These are phyloP conservation scores for Heteractis magnifica DNA, from an alignment of 92 coral and sea anemone genomes.

Conservation along the genomic window DNA sequence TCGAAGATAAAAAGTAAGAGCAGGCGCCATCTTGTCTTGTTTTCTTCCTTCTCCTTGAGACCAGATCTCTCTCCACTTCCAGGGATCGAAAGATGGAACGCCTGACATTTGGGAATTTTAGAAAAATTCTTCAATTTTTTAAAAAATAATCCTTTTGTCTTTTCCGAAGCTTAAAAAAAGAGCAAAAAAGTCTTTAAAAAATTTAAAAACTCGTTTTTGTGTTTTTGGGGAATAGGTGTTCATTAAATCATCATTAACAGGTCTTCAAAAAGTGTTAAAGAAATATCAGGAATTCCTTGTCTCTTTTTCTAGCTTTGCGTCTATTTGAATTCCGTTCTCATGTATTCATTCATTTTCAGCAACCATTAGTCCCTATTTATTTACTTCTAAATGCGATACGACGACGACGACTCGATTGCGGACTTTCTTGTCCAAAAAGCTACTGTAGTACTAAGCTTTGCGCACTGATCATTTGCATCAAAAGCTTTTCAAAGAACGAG, in stretches of 20 bases:
- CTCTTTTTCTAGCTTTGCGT: too few relatives aligned
- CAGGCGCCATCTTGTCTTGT: constrained; percentile 62
- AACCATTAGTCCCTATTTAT: too few relatives aligned
- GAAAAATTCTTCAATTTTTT: not conserved
- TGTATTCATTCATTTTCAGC: too few relatives aligned
- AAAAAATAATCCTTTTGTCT: not conserved
- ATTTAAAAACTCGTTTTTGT: not conserved
- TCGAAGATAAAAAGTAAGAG: constrained; percentile 47
- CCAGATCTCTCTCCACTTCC: constrained; percentile 40
- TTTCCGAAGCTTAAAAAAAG: not conserved
- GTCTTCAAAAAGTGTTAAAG: not conserved
- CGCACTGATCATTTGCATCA: too few relatives aligned
- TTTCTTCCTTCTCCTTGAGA: constrained; percentile 18
- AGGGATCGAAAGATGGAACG: constrained; percentile 36
- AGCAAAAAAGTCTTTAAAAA: not conserved
- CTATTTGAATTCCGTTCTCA: too few relatives aligned
- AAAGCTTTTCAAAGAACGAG: too few relatives aligned
- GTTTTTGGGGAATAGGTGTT: not conserved
- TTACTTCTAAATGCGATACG: too few relatives aligned
- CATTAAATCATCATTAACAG: not conserved
- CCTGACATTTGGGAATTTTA: constrained; percentile 12
- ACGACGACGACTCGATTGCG: too few relatives aligned
- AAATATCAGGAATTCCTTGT: too few relatives aligned
- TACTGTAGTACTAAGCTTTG: too few relatives aligned
- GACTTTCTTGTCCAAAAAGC: too few relatives aligned